A percentile compares a stretch with the other conserved stretches of the same genome.
These are phyloP conservation scores for Torymus texanus DNA, from an alignment of 2,888 invertebrate genomes.

Conservation along the genomic window DNA sequence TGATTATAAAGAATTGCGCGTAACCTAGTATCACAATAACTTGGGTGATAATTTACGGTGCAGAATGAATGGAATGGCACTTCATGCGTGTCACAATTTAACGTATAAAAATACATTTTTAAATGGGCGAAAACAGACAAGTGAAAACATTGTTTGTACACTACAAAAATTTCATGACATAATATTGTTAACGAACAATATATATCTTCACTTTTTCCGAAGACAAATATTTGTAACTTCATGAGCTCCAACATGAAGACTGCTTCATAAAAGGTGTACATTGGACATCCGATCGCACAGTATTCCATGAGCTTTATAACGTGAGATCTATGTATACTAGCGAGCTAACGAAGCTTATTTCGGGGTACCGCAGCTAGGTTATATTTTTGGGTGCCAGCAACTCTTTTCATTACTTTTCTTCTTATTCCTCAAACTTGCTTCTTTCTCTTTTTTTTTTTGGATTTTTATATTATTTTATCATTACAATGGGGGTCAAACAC, in stretches of 20 bases:
- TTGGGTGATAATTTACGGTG: conserved; percentile 67
- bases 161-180: conserved; percentile 62
- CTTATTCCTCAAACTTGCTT: conserved; percentile 39
- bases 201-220: conserved; percentile 5
- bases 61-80: conserved; percentile 71
- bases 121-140: conserved; percentile 47
- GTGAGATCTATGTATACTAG: conserved; percentile 70
- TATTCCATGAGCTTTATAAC: conserved; percentile 67
- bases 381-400: conserved; percentile 60
- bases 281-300: conserved; percentile 25
- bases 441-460: conserved; percentile 44
- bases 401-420: conserved; percentile 57
- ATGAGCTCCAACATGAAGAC: conserved; percentile 12
- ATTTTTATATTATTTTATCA: conserved; percentile 58
- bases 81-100: conserved; percentile 66
- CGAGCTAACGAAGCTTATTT: conserved; percentile 61
- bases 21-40: conserved; percentile 73
- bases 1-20: conserved; percentile 65
- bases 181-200: conserved; percentile 22
- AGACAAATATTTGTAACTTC: conserved; percentile 10
- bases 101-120: conserved; percentile 67
- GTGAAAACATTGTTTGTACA: conserved; percentile 61
- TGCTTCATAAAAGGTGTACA: conserved; percentile 55
- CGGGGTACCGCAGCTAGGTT: conserved; percentile 60
- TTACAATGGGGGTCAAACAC: conserved; percentile 66